phyloP scores from a whole-genome alignment of 2,113 vertebrate species.

The Eurystomus gularis region DNA sequence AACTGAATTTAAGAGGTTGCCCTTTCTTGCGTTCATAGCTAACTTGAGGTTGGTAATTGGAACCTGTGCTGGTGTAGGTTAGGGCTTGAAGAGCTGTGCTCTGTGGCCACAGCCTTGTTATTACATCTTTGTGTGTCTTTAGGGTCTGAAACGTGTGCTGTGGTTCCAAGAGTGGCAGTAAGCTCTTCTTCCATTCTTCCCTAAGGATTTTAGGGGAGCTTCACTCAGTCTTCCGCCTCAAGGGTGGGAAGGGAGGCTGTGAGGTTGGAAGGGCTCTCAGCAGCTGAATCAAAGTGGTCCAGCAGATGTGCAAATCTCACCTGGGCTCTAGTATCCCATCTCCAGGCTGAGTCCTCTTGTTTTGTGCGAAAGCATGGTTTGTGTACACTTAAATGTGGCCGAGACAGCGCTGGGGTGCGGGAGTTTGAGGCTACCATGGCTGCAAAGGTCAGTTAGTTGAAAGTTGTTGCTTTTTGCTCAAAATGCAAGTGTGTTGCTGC shows the following conservation, averaged over 20 bases:
- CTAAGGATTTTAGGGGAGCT: not conserved
- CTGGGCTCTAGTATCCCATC: not conserved
- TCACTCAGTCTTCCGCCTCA: fast-evolving
- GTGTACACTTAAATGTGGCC: not conserved
- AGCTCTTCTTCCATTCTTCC: not conserved
- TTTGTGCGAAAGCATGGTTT: not conserved
- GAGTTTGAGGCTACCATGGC: fast-evolving
- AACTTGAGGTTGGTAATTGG: not conserved
- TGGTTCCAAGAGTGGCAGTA: not conserved
- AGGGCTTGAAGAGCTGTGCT: not conserved
- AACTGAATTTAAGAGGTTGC: not conserved
- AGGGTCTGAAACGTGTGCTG: not conserved
- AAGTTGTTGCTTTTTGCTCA: not conserved
- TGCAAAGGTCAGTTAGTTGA: not conserved
- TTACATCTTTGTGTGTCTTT: not conserved
- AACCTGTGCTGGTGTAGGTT: not conserved
- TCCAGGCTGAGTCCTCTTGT: not conserved
- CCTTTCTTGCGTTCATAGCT: not conserved
- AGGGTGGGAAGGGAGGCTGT: not conserved
- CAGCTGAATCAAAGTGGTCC: not conserved
- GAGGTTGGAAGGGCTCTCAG: not conserved
- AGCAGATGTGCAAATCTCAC: not conserved
- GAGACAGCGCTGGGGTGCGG: not conserved
- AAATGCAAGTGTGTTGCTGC: not conserved
- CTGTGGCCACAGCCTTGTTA: not conserved